Conservation (phyloP, 2,113 vertebrate genomes). For the Carassius carassius region DNA sequence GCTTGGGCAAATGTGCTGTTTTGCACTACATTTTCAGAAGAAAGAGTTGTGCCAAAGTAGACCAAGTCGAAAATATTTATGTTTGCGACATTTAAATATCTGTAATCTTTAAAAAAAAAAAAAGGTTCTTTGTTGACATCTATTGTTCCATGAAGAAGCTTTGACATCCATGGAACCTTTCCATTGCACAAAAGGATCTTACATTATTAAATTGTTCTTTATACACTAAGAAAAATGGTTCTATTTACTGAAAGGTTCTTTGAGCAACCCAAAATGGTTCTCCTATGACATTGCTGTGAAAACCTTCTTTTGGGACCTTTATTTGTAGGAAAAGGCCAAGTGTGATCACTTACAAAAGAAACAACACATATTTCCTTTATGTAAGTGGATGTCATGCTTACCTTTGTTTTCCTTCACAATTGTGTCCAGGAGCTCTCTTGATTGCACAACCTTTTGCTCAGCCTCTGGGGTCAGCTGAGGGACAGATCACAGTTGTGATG, state of each 20-base stretch:
- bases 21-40: background rate
- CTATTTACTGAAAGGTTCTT: background rate
- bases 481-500: conserved; percentile 4
- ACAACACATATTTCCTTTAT: background rate
- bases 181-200: background rate
- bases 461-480: conserved; percentile 84
- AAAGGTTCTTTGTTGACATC: background rate
- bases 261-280: background rate
- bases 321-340: background rate
- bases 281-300: background rate
- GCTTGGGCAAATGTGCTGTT: background rate
- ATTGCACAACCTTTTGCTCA: conserved; percentile 83
- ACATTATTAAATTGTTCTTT: background rate
- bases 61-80: background rate
- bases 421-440: conserved; percentile 91
- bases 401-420: conserved; percentile 92
- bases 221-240: background rate
- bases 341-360: background rate
- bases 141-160: background rate
- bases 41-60: background rate
- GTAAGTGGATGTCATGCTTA: conserved; percentile 56
- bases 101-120: background rate
- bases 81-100: background rate
- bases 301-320: background rate
- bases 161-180: background rate